Evolutionary conservation across 2,113 vertebrate genomes (phyloP), one percentile per base, ranked within the genome.

Genomic region (Nothoprocta perdicaria): DNA sequence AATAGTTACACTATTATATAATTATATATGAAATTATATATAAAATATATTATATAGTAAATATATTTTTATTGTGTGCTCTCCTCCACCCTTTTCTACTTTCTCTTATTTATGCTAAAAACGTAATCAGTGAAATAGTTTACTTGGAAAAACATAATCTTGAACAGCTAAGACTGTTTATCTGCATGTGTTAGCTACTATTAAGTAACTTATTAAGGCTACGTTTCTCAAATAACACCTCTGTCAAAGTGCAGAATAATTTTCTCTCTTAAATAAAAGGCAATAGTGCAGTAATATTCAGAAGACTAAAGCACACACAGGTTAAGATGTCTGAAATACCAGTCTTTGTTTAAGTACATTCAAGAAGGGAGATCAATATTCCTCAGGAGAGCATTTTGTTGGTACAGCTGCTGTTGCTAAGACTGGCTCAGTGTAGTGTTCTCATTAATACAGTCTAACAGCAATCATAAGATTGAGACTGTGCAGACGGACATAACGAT

Each of bases 331-430:
- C 48, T 93, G 55, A 74, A 66, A 21, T 78, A 31, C 53, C 52
- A 94, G 75, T 61, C 40, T 91, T 95, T 87, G 53, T 87, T 95
- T 94, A 95, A 95, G 65, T 63, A 74, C 60, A 93, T 88, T 80
- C 67, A 88, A 77, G 67, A 75, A 85, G 45, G 23, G 58, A 96
- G 95, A 92, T 93, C 87, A 93, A 50, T 94, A 90, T 89, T 86
- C 80, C 45, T 92, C 75, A 66, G 67, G 69, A 93, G 86, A 69
- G n/a, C 58, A 80, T 88, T 94, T 92, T 95, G 58, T 84, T 82
- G 29, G 55, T 91, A 75, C 43, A 94, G 75, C 73, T 80, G 90
- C 73, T 86, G 82, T 65, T 72, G 80, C 82, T 94, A 80, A 84
- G 86, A 93, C 45, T 84, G 90, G 73, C 74, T 93, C 77, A 46